phyloP scores from a whole-genome alignment of 2,113 vertebrate species.

The Chaenocephalus aceratus region DNA sequence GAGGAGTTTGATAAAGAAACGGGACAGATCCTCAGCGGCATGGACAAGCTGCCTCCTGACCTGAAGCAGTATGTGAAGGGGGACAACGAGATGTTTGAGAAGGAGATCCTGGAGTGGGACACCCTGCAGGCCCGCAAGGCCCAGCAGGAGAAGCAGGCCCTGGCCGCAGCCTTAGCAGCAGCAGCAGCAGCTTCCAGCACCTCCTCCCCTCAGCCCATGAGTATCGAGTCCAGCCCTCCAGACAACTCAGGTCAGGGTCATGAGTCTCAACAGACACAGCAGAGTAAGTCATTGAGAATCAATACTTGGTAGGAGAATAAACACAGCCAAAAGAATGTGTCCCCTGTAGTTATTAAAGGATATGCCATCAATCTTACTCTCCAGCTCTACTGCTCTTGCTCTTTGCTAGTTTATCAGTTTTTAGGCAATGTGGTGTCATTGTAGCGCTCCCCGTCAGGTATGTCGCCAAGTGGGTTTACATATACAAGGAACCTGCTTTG shows the following conservation, averaged over 20 bases:
- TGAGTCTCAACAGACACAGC: not conserved
- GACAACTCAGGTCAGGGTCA: constrained; percentile 77
- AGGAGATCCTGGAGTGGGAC: constrained; percentile 95
- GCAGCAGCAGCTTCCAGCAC: constrained; percentile 44
- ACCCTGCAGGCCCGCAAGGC: constrained; percentile 89
- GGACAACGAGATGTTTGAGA: constrained; percentile 94
- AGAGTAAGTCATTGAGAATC: constrained; percentile 26
- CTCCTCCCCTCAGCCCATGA: constrained; percentile 78
- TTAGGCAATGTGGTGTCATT: no score
- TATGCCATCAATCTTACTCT: not conserved
- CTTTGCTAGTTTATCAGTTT: not conserved
- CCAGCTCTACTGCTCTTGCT: not conserved
- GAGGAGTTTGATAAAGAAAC: constrained; percentile 98
- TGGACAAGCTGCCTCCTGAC: constrained; percentile 94
- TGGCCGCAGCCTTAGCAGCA: constrained; percentile 72
- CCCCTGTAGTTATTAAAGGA: constrained; percentile 3
- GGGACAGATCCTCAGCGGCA: constrained; percentile 91
- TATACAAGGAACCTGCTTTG: no score
- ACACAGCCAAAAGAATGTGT: not conserved
- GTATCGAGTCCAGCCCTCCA: constrained; percentile 75
- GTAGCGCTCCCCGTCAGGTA: no score
- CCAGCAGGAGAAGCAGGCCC: constrained; percentile 91
- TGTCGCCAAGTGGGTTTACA: no score
- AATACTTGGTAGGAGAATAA: constrained; percentile 18
- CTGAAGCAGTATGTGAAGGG: constrained; percentile 94